These are phyloP conservation scores for Chydorus sphaericus DNA, from an alignment of 2,888 invertebrate species.

Conservation along the genomic window DNA sequence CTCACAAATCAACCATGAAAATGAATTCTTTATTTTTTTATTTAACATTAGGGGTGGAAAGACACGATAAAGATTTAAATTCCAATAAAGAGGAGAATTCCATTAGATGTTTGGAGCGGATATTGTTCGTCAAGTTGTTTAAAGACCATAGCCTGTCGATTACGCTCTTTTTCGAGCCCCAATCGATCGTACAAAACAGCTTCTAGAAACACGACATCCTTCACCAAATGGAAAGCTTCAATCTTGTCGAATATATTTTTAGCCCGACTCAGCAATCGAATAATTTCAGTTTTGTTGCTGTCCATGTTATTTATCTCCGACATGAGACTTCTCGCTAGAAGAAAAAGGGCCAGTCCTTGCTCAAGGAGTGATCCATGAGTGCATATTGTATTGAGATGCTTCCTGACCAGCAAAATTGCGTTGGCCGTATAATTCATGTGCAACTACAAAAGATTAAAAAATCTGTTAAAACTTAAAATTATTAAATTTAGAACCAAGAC, in stretches of 20 bases:
- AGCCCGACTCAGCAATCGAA: slow-evolving; percentile 47
- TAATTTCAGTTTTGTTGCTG: slow-evolving; percentile 30
- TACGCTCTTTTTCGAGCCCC: slow-evolving; percentile 52
- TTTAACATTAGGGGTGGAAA: no score
- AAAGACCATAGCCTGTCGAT: slow-evolving; percentile 60
- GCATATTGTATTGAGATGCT: neutral
- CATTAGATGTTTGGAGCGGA: slow-evolving; percentile 34
- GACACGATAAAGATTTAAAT: no score
- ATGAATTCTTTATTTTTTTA: no score
- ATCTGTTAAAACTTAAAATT: neutral
- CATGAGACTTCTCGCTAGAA: neutral
- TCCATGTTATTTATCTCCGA: neutral
- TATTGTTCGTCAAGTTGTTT: slow-evolving; percentile 58
- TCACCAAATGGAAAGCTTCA: slow-evolving; percentile 57
- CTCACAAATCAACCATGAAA: no score
- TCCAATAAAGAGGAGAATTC: neutral
- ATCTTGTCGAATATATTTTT: slow-evolving; percentile 54
- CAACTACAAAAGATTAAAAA: neutral
- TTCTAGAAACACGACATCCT: slow-evolving; percentile 56
- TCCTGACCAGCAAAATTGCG: neutral
- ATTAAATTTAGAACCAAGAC: neutral
- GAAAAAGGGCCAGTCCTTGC: neutral
- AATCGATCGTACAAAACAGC: slow-evolving; percentile 60
- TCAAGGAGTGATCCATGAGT: neutral
- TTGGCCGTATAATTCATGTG: neutral